phyloP scores from a whole-genome alignment of 2,888 invertebrate genomes.

The Graphium colonna region DNA sequence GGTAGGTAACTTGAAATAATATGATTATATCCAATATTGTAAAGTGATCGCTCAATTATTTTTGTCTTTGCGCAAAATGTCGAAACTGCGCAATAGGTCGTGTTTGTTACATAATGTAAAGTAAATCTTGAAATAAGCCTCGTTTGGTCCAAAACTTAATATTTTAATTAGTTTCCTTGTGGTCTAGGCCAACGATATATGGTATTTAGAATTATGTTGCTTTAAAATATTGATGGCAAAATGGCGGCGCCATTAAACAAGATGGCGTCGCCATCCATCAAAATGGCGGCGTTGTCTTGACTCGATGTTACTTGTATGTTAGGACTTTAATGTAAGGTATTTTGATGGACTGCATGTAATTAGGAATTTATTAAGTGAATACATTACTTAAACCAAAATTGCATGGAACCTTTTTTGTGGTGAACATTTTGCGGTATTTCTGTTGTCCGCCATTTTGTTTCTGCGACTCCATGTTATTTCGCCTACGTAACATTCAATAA shows the following conservation, averaged over 20 bases:
- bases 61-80: neutral
- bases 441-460: too few relatives aligned
- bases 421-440: too few relatives aligned
- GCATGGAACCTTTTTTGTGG: too few relatives aligned
- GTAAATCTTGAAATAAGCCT: neutral
- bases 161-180: conserved; percentile 10
- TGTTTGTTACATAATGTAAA: neutral
- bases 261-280: conserved; percentile 1
- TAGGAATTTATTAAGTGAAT: neutral
- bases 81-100: conserved; percentile 2
- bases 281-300: neutral
- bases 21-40: neutral
- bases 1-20: conserved; percentile 27
- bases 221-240: neutral
- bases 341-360: conserved; percentile 1
- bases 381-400: too few relatives aligned
- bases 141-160: neutral
- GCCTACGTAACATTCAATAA: too few relatives aligned
- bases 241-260: neutral
- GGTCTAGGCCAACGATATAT: too few relatives aligned
- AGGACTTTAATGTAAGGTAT: too few relatives aligned
- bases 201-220: neutral
- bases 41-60: neutral
- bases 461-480: too few relatives aligned
- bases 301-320: too few relatives aligned